Base-by-base conservation (phyloP, 2,888 invertebrate species). In the Zhengitettix transpicula region DNA sequence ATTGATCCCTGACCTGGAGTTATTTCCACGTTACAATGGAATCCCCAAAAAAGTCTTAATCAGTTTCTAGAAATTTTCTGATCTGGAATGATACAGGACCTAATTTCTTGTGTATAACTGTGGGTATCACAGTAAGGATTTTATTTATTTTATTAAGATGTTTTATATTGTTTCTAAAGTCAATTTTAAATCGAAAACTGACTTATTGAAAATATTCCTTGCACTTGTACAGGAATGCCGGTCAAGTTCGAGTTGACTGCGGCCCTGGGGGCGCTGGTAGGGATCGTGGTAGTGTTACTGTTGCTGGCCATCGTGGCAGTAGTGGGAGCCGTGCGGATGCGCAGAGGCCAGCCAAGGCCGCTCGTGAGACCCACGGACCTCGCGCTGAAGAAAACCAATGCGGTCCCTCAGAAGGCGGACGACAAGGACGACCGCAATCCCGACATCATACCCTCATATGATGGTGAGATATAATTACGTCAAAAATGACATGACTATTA, bases 381-480 rank as follows among this genome's bases (percentile, higher is more conserved):
- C 65, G 77, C 79, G 66, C 77, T 80, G 69, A 82, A 81, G 72
- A 79, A 84, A 72, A 86, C 85, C 74, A 83, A 81, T 64, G 78
- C 82, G 60, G 76, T 74, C 65, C 79, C 71, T 76, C 84, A 86
- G 65, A 85, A 85, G 69, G 81, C 87, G 70, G 85, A 87, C 67
- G 82, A 81, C 65, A 78, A 79, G 65, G 91, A 92, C 70, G 92
- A 93, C 65, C 74, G 73, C 82, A 91, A 91, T 77, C 91, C 91
- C 41, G 91, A 91, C 71, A 89, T 91, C 65, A 87, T 91, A 62
- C 90, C 91, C 41, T 83, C 86, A 66, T 89, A 87, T 71, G 89
- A 89, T 84, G 89, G 90, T 89, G 77, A 64, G 64, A 28, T 28
- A 28, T 28, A 28, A 28, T 2, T 28, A 28, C 28, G 28, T 5